phyloP scores from a whole-genome alignment of 2,113 vertebrate species.

The Euleptes europaea region DNA sequence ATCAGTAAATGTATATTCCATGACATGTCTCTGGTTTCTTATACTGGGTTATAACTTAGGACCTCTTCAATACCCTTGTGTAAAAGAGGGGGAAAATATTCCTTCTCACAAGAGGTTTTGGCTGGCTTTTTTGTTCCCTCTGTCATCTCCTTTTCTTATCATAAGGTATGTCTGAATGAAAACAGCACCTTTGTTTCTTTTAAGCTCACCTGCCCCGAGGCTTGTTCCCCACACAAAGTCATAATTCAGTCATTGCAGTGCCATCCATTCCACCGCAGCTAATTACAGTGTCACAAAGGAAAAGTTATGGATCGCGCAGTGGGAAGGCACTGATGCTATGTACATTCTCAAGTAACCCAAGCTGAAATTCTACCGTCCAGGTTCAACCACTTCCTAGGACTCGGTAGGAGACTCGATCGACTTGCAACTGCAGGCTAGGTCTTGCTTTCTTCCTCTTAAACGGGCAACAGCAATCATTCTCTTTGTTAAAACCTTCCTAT shows the following conservation, averaged over 20 bases:
- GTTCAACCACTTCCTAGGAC: not conserved
- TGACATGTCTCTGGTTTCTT: no score
- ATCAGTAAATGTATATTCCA: no score
- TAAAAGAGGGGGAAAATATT: not conserved
- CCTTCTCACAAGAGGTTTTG: not conserved
- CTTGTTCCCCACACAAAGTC: constrained; percentile 21
- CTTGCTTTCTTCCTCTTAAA: not conserved
- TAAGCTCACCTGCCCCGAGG: constrained; percentile 17
- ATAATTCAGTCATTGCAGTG: constrained; percentile 26
- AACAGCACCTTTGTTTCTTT: constrained; percentile 21
- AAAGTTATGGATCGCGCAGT: constrained; percentile 19
- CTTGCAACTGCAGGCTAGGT: not conserved
- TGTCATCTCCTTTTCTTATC: constrained; percentile 19
- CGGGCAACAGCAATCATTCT: not conserved
- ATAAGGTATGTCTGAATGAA: constrained; percentile 15
- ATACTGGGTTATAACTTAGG: no score
- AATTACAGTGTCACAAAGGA: constrained; percentile 36
- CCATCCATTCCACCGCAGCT: constrained; percentile 24
- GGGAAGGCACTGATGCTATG: not conserved
- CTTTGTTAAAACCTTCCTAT: not conserved
- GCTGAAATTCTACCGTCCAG: not conserved
- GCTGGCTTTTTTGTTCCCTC: not conserved
- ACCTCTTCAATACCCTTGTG: no score
- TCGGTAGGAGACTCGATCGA: not conserved
- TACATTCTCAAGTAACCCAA: not conserved